Conservation (phyloP, 2,113 vertebrate species). For the Laticauda colubrina region DNA sequence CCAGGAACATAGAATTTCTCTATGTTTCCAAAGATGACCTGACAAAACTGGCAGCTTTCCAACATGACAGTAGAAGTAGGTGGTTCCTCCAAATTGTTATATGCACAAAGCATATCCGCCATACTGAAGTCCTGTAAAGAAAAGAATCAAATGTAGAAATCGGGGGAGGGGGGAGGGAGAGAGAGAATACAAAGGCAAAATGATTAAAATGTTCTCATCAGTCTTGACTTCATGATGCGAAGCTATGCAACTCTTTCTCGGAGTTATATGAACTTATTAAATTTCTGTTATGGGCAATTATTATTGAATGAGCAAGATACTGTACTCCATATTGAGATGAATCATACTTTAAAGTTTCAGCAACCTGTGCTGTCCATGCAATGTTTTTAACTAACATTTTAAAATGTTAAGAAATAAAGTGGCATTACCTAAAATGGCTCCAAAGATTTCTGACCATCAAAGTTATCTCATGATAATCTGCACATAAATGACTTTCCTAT, state of each 20-base stretch:
- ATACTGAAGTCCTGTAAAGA: conserved; percentile 49
- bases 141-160: not conserved
- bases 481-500: not conserved
- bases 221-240: not conserved
- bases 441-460: not conserved
- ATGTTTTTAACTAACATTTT: not conserved
- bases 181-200: not conserved
- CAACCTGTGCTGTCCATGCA: not conserved
- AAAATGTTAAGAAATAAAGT: not conserved
- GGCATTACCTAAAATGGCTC: not conserved
- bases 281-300: not conserved
- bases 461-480: not conserved
- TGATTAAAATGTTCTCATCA: not conserved
- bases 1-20: conserved; percentile 64
- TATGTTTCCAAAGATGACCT: conserved; percentile 66
- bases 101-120: conserved; percentile 31
- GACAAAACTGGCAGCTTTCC: conserved; percentile 61
- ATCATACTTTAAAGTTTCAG: not conserved
- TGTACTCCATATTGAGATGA: not conserved
- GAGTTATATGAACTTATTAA: not conserved
- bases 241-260: not conserved
- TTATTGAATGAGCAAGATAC: not conserved
- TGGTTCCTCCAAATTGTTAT: conserved; percentile 32
- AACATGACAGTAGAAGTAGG: conserved; percentile 56
- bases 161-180: accelerated